Conservation (phyloP, 1,140 invertebrate species). For the Ostrea denselamellosa region DNA sequence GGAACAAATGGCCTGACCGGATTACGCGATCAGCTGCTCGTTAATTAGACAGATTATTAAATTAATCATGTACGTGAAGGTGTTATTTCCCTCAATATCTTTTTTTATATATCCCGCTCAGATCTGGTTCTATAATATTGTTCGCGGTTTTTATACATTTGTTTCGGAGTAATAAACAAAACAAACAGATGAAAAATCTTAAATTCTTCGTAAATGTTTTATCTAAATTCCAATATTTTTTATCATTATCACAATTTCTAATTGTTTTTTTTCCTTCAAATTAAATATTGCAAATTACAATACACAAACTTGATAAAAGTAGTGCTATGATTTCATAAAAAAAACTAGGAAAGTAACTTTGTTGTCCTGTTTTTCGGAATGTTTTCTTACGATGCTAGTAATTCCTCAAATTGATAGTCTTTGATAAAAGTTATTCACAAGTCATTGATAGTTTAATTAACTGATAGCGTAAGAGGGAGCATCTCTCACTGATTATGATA, state of each 20-base stretch:
- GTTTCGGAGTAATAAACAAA: neutral
- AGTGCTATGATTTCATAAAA: too few species aligned
- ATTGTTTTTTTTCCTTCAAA: too few species aligned
- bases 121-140: neutral
- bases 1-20: neutral
- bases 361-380: neutral
- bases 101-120: neutral
- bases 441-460: conserved; percentile 32
- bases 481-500: conserved; percentile 20
- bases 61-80: neutral
- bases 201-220: neutral
- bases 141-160: neutral
- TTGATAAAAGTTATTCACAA: conserved; percentile 39
- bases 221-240: neutral
- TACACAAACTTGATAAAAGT: too few species aligned
- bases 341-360: too few species aligned
- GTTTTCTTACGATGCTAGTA: neutral
- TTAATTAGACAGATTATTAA: conserved; percentile 19
- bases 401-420: conserved; percentile 5
- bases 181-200: neutral
- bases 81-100: neutral
- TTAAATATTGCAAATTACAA: too few species aligned
- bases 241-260: too few species aligned
- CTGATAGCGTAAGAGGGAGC: conserved; percentile 7
- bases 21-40: neutral